Conservation (phyloP, 2,113 vertebrate genomes). For the Thamnophis sirtalis region DNA sequence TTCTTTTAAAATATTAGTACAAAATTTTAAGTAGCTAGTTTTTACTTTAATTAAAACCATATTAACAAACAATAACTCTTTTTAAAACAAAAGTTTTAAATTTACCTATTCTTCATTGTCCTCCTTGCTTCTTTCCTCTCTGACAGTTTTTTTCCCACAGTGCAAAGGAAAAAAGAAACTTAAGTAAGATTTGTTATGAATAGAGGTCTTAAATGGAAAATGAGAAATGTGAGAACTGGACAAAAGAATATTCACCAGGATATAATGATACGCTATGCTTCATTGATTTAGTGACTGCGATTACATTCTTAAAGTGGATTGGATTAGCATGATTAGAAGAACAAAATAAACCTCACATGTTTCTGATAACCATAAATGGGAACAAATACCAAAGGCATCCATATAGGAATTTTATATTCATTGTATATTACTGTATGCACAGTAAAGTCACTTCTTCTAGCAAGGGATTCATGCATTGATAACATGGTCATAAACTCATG, state of each 20-base stretch:
- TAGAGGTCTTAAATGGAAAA: conserved; percentile 23
- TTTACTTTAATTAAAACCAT: not conserved
- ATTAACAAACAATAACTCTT: not conserved
- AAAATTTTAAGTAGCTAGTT: fast-evolving
- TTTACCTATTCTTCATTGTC: not conserved
- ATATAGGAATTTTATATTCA: not conserved
- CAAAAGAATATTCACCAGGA: not conserved
- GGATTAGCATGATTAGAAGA: not conserved
- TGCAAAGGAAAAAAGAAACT: conserved; percentile 17
- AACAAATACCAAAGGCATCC: not conserved
- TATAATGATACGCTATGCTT: not conserved
- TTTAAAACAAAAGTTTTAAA: not conserved
- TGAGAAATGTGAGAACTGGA: conserved; percentile 41
- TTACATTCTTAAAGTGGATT: not conserved
- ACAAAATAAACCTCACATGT: not conserved
- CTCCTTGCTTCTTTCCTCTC: not conserved
- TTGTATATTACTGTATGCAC: not conserved
- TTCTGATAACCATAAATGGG: not conserved
- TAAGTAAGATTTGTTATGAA: conserved; percentile 46
- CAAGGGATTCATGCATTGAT: not conserved
- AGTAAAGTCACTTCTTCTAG: not conserved
- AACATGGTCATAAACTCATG: too few relatives aligned
- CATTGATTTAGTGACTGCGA: not conserved
- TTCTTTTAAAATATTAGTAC: not conserved
- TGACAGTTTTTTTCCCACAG: not conserved